phyloP scores from a whole-genome alignment of 2,113 vertebrate genomes.

The Tenebrosternarchus preto region DNA sequence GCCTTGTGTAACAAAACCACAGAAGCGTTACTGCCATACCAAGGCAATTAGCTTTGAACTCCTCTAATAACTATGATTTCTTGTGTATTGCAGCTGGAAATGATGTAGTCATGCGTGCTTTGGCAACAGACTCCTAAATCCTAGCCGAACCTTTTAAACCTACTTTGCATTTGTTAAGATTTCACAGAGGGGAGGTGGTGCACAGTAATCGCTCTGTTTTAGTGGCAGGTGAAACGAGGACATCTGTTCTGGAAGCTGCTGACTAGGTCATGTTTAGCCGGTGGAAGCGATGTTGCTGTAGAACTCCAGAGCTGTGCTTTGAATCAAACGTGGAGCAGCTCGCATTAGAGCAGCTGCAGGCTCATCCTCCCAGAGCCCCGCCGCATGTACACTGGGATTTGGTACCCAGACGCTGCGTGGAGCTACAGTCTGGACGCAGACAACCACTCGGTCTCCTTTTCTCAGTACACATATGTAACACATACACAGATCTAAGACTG shows the following conservation, averaged over 20 bases:
- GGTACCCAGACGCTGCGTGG: slow-evolving; percentile 15
- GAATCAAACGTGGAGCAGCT: slow-evolving; percentile 49
- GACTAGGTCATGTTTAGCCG: slow-evolving; percentile 28
- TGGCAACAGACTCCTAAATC: background rate
- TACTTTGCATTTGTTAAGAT: slow-evolving; percentile 25
- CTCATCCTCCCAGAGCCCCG: slow-evolving; percentile 28
- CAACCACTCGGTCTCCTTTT: background rate
- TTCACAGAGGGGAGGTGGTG: background rate
- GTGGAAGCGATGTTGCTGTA: slow-evolving; percentile 42
- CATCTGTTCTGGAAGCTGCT: slow-evolving; percentile 43
- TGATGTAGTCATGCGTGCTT: background rate
- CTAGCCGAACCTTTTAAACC: slow-evolving; percentile 6
- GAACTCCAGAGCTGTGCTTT: slow-evolving; percentile 41
- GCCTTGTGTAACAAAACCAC: background rate
- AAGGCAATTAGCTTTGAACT: background rate
- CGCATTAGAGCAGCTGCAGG: slow-evolving; percentile 37
- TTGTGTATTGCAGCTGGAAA: background rate
- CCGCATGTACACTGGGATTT: slow-evolving; percentile 45
- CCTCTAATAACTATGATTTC: background rate
- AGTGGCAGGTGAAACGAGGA: slow-evolving; percentile 38
- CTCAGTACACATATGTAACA: background rate
- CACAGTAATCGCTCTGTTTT: slow-evolving; percentile 18
- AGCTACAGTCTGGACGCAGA: background rate
- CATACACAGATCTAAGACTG: background rate
- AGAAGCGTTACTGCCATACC: background rate